phyloP scores from a whole-genome alignment of 2,888 invertebrate genomes.

The Hofmannophila pseudospretella region DNA sequence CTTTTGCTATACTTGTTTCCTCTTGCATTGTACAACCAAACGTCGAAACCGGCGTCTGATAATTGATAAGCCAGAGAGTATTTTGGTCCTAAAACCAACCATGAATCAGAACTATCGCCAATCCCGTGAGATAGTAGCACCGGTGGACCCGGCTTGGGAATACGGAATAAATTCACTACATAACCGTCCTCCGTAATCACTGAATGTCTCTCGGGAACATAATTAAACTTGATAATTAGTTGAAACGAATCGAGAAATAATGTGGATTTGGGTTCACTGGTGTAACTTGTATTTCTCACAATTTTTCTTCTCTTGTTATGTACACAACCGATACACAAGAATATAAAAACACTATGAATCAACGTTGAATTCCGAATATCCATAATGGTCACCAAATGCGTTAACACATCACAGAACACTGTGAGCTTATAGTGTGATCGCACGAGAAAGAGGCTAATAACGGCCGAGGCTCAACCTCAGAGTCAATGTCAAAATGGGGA shows the following conservation, averaged over 20 bases:
- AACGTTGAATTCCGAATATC: conserved; percentile 24
- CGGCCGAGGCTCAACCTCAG: conserved; percentile 1
- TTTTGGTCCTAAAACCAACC: conserved; percentile 54
- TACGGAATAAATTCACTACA: conserved; percentile 43
- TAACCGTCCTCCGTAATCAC: conserved; percentile 59
- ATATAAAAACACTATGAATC: conserved; percentile 26
- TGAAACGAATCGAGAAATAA: conserved; percentile 49
- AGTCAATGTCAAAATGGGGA: conserved; percentile 29
- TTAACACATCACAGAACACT: conserved; percentile 27
- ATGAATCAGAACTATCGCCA: conserved; percentile 61
- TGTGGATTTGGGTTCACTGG: conserved; percentile 33
- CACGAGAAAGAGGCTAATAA: conserved; percentile 6
- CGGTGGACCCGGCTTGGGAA: conserved; percentile 50
- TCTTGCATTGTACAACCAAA: conserved; percentile 61
- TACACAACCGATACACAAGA: conserved; percentile 29
- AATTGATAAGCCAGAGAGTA: conserved; percentile 51
- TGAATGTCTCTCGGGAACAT: conserved; percentile 37
- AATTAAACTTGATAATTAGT: conserved; percentile 48
- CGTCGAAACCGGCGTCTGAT: conserved; percentile 50
- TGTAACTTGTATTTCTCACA: no score
- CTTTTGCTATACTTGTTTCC: conserved; percentile 62
- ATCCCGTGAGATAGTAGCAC: conserved; percentile 59
- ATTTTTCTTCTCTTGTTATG: conserved; percentile 20
- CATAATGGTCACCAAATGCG: conserved; percentile 30
- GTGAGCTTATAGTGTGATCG: conserved; percentile 4